Evolutionary conservation across 1,140 invertebrate genomes (phyloP), one percentile per base, ranked within the genome.

Genomic region (Lepidostoma basale): DNA sequence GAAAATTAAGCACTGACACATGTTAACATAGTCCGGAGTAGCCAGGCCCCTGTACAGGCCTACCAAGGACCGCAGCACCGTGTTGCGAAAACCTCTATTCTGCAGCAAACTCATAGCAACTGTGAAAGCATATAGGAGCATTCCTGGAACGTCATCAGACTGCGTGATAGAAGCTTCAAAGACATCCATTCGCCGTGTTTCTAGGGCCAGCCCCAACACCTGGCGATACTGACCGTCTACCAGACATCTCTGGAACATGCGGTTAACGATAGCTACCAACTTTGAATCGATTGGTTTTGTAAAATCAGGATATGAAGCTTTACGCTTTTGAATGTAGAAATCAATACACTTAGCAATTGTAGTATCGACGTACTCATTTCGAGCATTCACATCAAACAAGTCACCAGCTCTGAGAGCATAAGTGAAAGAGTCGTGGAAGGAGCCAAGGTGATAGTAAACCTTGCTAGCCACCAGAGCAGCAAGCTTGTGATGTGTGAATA

Each of bases 391-490:
- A 84, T 98, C 94, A 81, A 99, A 98, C 0, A 98, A 83, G 75
- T 93, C 88, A 47, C 95, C 95, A 75, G 97, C 95, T 56, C 95
- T 93, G 10, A 98, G 83, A 30, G 97, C 96, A 84, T 96, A 98
- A 26, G 92, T 94, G 62, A 99, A 77, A 0, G 97, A 96, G 82
- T 98, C 95, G 78, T 97, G 93, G 84, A 97, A 98, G 3, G 94
- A 94, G 25, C 96, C 96, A 52, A 99, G 85, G 81, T 99, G 96
- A 82, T 98, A 98, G 77, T 98, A 99, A 3, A 99, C 96, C 84
- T 99, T 99, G 73, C 97, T 98, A 4, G 96, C 97, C 22, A 99
- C 95, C 69, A 99, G 86, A 23, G 97, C 97, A 54, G 98, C 98
- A 44, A 98, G 80, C 74, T 98, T 89, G 75, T 94, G 90, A 75